These are phyloP conservation scores for Idaea aversata DNA, from an alignment of 2,888 invertebrate genomes.

Conservation along the genomic window DNA sequence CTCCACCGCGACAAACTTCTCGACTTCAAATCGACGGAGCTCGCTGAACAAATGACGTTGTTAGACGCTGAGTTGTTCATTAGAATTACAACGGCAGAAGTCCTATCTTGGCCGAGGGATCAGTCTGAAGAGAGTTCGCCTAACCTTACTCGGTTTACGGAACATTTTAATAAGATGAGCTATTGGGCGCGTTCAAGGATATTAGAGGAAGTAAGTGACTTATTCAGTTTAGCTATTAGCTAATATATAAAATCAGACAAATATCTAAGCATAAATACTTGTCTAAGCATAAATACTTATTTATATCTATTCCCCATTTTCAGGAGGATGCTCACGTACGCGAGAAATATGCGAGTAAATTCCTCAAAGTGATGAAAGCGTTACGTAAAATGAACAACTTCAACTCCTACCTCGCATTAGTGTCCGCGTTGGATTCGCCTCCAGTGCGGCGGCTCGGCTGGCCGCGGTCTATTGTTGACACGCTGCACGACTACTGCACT, in stretches of 20 bases:
- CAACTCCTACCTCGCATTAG: slow-evolving; percentile 97
- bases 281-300: neutral
- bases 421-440: slow-evolving; percentile 98
- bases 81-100: slow-evolving; percentile 98
- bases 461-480: slow-evolving; percentile 95
- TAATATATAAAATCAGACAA: too few species aligned
- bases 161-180: slow-evolving; percentile 99
- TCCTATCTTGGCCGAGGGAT: slow-evolving; percentile 97
- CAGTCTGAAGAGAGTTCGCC: slow-evolving; percentile 98
- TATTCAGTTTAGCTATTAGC: neutral
- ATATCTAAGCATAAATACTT: too few species aligned
- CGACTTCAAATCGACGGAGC: slow-evolving; percentile 95
- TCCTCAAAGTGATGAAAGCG: slow-evolving; percentile 99
- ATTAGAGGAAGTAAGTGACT: slow-evolving; percentile 84
- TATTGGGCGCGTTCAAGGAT: slow-evolving; percentile 98
- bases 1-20: slow-evolving; percentile 83
- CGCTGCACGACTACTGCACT: slow-evolving; percentile 95
- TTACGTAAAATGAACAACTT: slow-evolving; percentile 98
- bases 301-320: neutral
- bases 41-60: slow-evolving; percentile 99
- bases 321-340: slow-evolving; percentile 94
- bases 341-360: slow-evolving; percentile 96
- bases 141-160: slow-evolving; percentile 97
- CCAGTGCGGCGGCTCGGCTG: slow-evolving; percentile 95
- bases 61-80: slow-evolving; percentile 97